A percentile compares a stretch with the other conserved stretches of the same genome.
These are phyloP conservation scores for Scrobipalpa costella DNA, from an alignment of 2,888 invertebrate genomes.

Conservation along the genomic window DNA sequence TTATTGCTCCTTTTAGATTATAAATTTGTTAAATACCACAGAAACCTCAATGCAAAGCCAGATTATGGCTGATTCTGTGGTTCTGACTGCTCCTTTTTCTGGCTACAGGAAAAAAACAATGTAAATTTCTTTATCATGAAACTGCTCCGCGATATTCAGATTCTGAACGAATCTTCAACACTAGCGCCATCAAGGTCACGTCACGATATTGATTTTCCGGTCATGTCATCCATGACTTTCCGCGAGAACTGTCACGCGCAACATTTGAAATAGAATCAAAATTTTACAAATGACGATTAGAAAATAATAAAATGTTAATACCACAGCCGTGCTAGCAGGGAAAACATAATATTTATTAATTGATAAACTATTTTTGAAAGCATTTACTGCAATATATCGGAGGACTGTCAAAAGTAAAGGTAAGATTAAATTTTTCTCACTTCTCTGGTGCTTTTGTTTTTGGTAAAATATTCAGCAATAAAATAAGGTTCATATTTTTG, in stretches of 20 bases:
- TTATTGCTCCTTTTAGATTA: not conserved
- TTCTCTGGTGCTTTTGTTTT: not conserved
- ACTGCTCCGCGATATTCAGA: no score
- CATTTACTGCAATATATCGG: not conserved
- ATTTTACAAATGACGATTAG: not conserved
- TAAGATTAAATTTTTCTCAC: not conserved
- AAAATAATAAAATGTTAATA: constrained; percentile 9
- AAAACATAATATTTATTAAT: not conserved
- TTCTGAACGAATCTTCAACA: no score
- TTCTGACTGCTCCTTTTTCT: no score
- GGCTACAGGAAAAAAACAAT: no score
- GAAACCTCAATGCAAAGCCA: no score
- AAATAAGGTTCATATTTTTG: not conserved
- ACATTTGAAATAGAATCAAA: constrained; percentile 64
- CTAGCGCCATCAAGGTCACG: no score
- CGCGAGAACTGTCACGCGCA: constrained; percentile 49
- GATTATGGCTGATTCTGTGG: no score
- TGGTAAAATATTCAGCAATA: not conserved
- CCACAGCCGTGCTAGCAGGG: constrained; percentile 9
- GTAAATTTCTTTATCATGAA: no score
- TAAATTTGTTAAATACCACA: no score
- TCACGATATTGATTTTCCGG: no score
- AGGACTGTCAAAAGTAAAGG: not conserved
- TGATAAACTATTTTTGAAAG: not conserved
- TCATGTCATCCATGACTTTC: constrained; percentile 1